Percentiles rank a stretch among this genome's conserved stretches.
Evolutionary conservation across 2,888 invertebrate species (phyloP).

Genomic region (Dicyrtoma fusca): DNA sequence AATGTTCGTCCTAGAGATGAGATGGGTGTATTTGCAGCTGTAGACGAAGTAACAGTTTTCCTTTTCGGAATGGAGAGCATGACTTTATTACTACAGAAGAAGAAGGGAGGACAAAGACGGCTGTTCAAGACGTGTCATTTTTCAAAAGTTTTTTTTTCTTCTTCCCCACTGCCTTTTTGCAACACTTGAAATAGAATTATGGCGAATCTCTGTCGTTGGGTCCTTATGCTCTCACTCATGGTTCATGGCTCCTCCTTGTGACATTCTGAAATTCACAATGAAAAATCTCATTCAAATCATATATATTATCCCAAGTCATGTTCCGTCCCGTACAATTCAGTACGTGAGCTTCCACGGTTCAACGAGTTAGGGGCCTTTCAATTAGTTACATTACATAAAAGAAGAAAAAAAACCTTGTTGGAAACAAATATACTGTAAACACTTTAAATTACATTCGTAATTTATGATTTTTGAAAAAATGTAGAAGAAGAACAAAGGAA

Average conservation of each 20-base stretch:
- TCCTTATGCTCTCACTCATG: conserved; percentile 13
- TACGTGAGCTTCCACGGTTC: no score
- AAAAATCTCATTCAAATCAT: conserved; percentile 3
- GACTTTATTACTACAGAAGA: conserved; percentile 16
- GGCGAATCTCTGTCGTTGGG: neutral
- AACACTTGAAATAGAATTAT: conserved; percentile 17
- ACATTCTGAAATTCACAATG: conserved; percentile 17
- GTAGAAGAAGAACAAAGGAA: no score
- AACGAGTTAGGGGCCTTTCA: no score
- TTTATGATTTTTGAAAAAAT: no score
- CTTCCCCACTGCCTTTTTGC: conserved; percentile 7
- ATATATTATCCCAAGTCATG: neutral
- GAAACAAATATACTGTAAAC: no score
- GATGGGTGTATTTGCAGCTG: conserved; percentile 1
- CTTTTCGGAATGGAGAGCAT: conserved; percentile 13
- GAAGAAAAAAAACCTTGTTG: no score
- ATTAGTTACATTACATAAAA: no score
- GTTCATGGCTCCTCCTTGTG: neutral
- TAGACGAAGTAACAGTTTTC: conserved; percentile 17
- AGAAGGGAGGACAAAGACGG: conserved; percentile 17
- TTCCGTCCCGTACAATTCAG: no score
- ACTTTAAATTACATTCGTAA: no score
- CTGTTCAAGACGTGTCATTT: conserved; percentile 28
- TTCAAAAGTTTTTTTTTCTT: conserved; percentile 12
- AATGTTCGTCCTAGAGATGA: conserved; percentile 12